Evolutionary conservation across 2,888 invertebrate genomes (phyloP), one percentile per base, ranked within the genome.

Genomic region (Strigamia crassipes): DNA sequence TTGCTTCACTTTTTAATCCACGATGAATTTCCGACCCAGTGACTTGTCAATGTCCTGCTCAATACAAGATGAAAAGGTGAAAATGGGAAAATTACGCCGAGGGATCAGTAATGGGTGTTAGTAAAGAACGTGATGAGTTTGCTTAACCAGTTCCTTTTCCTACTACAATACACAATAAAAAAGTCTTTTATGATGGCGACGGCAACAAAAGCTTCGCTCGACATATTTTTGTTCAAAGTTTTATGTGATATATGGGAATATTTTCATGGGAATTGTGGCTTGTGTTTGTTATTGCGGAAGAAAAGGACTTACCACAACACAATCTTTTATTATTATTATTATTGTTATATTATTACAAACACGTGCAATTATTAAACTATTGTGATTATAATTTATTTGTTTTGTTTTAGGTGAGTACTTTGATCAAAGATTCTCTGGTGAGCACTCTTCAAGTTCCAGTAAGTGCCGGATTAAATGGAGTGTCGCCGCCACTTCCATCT

Each of bases 11-110:
- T 51, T 51, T 51, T 51, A 51, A 51, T 51, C 51, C 51, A 51
- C 51, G 51, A 51, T 51, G 51, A 51, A 51, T 51, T 51, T 51
- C 51, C 51, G 51, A 51, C 51, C 51, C 51, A 51, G 51, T 51
- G 51, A 51, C 51, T 51, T 51, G 51, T 51, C 51, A 51, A 51
- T 51, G 51, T 51, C 51, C 51, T 15, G 51, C 51, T 51, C 51
- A 51, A 51, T 51, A 51, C 51, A 51, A 51, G 51, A 51, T 51
- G 51, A 51, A 51, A 51, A 51, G 51, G 51, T 51, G 51, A 51
- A 51, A 51, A 51, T 51, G 51, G 51, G 51, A 51, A 51, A 51
- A 51, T 51, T 51, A 51, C 51, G 18, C 51, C 8, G 51, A 51
- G 51, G 51, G 51, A 51, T 51, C 51, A 51, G 51, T 51, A 51